Conservation (phyloP, 2,888 invertebrate species). For the Amphipoea lucens region DNA sequence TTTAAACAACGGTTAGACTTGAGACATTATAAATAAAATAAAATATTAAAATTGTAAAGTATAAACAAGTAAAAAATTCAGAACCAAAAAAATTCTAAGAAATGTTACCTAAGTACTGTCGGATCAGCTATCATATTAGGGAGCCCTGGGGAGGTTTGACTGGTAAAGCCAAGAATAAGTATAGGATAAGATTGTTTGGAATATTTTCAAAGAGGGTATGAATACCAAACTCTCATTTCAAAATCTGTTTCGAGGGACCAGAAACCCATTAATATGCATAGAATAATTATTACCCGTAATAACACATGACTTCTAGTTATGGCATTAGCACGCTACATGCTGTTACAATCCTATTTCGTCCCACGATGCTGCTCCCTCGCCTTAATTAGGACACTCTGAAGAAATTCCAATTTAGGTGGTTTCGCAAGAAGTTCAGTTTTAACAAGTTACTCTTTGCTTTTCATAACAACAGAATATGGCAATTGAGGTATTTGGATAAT, state of each 20-base stretch:
- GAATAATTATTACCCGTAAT: slow-evolving; percentile 4
- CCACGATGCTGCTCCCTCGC: slow-evolving; percentile 29
- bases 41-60: too few species aligned
- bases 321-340: slow-evolving; percentile 39
- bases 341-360: slow-evolving; percentile 34
- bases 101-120: background rate
- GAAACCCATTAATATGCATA: background rate
- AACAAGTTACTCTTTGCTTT: background rate
- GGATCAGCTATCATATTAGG: background rate
- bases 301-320: slow-evolving; percentile 3
- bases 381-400: slow-evolving; percentile 49
- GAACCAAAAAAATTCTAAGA: too few species aligned
- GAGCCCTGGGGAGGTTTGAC: background rate
- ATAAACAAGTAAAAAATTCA: too few species aligned
- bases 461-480: too few species aligned
- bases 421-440: slow-evolving; percentile 16
- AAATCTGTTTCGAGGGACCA: background rate
- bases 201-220: too few species aligned
- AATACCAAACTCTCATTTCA: too few species aligned
- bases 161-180: background rate
- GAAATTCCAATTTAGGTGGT: slow-evolving; percentile 22
- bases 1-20: background rate
- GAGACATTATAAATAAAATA: too few species aligned
- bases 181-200: background rate
- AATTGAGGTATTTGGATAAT: background rate